These are phyloP conservation scores for Pleuronectes platessa DNA, from an alignment of 2,113 vertebrate genomes.

Conservation along the genomic window DNA sequence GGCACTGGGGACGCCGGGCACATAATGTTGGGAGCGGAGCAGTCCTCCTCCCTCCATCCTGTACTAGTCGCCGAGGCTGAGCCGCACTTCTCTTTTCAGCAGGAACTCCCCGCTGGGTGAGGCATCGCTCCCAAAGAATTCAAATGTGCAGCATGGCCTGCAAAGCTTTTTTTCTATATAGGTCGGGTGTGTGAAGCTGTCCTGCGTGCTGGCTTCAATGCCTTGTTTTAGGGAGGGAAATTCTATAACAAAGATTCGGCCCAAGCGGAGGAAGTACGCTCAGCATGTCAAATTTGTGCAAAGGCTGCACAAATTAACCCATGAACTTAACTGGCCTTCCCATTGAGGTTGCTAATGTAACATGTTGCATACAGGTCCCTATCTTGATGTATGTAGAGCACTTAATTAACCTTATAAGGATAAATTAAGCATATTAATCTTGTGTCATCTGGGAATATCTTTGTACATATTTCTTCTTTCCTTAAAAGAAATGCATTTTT, in stretches of 20 bases:
- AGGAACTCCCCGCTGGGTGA: conserved; percentile 77
- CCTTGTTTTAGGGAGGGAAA: conserved; percentile 32
- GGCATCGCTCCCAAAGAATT: conserved; percentile 68
- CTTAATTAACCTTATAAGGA: conserved; percentile 55
- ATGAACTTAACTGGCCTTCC: conserved; percentile 30
- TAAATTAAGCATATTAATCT: conserved; percentile 3
- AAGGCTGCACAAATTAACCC: conserved; percentile 32
- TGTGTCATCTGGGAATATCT: conserved; percentile 17
- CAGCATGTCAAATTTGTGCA: conserved; percentile 20
- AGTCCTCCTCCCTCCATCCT: conserved; percentile 64
- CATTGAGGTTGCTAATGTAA: neutral
- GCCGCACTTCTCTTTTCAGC: conserved; percentile 58
- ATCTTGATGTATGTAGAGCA: conserved; percentile 13
- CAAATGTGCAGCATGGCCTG: conserved; percentile 51
- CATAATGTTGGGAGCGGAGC: conserved; percentile 54
- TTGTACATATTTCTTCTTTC: conserved; percentile 5
- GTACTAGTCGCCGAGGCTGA: conserved; percentile 45
- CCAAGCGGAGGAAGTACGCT: conserved; percentile 7
- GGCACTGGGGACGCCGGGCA: conserved; percentile 36
- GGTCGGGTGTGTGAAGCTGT: conserved; percentile 60
- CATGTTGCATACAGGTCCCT: neutral
- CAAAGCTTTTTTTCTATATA: conserved; percentile 37
- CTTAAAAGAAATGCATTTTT: conserved; percentile 30
- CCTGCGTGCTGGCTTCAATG: conserved; percentile 36
- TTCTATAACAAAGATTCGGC: conserved; percentile 26